Evolutionary conservation across 2,113 vertebrate genomes (phyloP).

Genomic region (Rhinichthys klamathensis): DNA sequence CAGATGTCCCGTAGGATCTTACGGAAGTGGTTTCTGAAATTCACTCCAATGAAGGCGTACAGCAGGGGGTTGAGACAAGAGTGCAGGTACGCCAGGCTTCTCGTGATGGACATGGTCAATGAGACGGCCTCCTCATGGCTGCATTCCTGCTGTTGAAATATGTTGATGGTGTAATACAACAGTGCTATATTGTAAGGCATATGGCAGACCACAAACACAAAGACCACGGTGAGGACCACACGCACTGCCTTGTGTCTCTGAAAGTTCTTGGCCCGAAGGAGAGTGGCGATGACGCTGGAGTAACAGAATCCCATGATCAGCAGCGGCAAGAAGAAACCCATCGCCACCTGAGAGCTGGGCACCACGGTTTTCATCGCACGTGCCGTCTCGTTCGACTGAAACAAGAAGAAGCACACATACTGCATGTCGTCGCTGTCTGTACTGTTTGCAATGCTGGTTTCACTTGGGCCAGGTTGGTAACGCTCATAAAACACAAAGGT

Average conservation of each 20-base stretch:
- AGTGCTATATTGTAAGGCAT: conserved; percentile 84
- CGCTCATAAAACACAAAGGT: conserved; percentile 75
- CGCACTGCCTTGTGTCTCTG: conserved; percentile 87
- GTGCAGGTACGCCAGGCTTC: conserved; percentile 87
- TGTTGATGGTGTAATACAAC: conserved; percentile 66
- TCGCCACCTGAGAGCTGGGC: conserved; percentile 76
- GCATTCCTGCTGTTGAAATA: conserved; percentile 68
- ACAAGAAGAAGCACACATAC: conserved; percentile 77
- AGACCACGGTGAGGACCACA: conserved; percentile 84
- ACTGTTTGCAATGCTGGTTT: fast-evolving
- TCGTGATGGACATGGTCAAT: conserved; percentile 64
- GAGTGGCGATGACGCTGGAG: conserved; percentile 75
- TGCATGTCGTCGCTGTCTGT: fast-evolving
- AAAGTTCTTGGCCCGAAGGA: conserved; percentile 83
- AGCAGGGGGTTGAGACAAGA: conserved; percentile 92
- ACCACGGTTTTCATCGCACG: conserved; percentile 69
- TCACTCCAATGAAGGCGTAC: conserved; percentile 90
- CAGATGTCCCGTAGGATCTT: conserved; percentile 80
- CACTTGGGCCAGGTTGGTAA: conserved; percentile 33
- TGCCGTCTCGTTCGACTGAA: conserved; percentile 47
- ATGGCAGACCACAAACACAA: conserved; percentile 85
- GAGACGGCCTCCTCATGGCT: neutral
- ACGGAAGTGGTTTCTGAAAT: conserved; percentile 87
- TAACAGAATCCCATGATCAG: conserved; percentile 88
- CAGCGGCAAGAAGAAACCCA: conserved; percentile 87